Base-by-base conservation (phyloP, 2,113 vertebrate genomes). In the Chlorodrepanis virens region DNA sequence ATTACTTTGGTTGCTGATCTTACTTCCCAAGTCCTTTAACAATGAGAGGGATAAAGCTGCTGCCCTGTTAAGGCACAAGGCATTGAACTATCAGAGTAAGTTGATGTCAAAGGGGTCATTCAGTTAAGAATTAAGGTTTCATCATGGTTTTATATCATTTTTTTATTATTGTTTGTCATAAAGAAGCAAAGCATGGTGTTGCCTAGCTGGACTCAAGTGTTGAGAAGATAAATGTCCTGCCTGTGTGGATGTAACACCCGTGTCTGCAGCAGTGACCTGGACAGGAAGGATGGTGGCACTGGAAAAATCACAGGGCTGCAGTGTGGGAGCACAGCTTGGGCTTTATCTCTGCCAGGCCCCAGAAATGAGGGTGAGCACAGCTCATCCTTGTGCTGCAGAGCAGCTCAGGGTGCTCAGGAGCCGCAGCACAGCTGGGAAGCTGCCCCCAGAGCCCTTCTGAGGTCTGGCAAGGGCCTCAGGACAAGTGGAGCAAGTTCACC, bases 1-100 rank as follows among this genome's bases (percentile, higher is more conserved):
- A 68, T 94, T 94, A 64, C 69, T 92, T 79, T 93, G 88, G 91
- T 94, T 94, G 79, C 82, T 23, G n/a, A 74, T 93, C 68, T 90
- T 31, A 76, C 90, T 95, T 96, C 60, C 47, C 65, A 37, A 82
- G 90, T n/a, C 81, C 87, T 90, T 65, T 83, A 88, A 68, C 85
- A 53, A 20, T 25, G 52, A 57, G 67, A 54, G 35, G 63, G 59
- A 86, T 67, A 95, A 92, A 95, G 47, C 78, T 83, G n/a, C 59
- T 76, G 45, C 24, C 35, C 82, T 39, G 40, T 88, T 76, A 77
- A 90, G 79, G 82, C 79, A 40, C 44, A 57, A 63, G 42, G 14
- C 76, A 88, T 83, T 87, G 82, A 90, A 95, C 90, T 74, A 85
- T 93, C 75, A 67, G 71, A 90, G 81, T 86, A 77, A 88, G 70